Evolutionary conservation across 2,113 vertebrate genomes (phyloP).

Genomic region (Ceyx melanurus): DNA sequence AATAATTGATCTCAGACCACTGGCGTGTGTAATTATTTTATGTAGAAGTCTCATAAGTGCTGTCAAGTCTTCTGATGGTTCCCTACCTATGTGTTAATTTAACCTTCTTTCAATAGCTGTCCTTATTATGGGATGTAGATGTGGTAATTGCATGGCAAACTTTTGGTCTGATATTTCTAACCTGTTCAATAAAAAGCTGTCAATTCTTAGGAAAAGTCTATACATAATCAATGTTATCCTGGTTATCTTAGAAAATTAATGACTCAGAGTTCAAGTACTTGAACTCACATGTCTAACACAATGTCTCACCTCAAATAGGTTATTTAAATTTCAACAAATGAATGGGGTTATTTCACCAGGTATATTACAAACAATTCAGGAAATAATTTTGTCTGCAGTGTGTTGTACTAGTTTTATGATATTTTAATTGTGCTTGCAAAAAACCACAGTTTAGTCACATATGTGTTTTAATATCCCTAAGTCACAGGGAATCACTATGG

Average conservation of each 20-base stretch:
- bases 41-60: not conserved
- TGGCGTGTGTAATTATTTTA: conserved; percentile 54
- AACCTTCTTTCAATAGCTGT: not conserved
- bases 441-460: accelerated
- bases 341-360: not conserved
- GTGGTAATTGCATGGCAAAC: not conserved
- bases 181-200: conserved; percentile 8
- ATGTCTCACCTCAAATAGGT: not conserved
- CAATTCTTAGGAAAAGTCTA: not conserved
- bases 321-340: not conserved
- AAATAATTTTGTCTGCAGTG: not conserved
- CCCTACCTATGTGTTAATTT: not conserved
- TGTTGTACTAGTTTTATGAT: not conserved
- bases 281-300: not conserved
- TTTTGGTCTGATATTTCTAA: conserved; percentile 26
- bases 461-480: not conserved
- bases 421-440: not conserved
- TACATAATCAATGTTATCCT: not conserved
- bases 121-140: not conserved
- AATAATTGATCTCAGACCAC: conserved; percentile 63
- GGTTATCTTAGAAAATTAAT: not conserved
- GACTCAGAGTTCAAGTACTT: not conserved
- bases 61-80: conserved; percentile 38
- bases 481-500: not conserved
- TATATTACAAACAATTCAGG: not conserved